phyloP scores from a whole-genome alignment of 2,113 vertebrate genomes.

The Oreotrochilus melanogaster region DNA sequence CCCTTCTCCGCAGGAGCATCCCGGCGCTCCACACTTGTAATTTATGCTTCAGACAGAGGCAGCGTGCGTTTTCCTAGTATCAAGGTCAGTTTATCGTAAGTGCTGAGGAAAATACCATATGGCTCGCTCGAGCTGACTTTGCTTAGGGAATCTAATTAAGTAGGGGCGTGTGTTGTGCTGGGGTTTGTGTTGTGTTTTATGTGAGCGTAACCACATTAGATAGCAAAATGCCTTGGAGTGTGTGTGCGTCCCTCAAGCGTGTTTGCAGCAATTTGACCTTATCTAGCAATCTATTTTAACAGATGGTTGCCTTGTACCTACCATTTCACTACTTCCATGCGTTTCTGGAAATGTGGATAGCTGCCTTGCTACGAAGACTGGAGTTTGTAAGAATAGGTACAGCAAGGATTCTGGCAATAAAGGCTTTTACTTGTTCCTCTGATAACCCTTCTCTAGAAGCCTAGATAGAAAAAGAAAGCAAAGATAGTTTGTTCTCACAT shows the following conservation, averaged over 20 bases:
- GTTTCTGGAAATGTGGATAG: not conserved
- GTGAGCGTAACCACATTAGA: not conserved
- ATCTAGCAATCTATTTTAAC: not conserved
- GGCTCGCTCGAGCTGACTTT: slow-evolving; percentile 17
- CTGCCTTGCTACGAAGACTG: not conserved
- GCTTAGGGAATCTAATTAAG: slow-evolving; percentile 17
- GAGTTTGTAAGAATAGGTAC: not conserved
- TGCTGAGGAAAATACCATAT: slow-evolving; percentile 59
- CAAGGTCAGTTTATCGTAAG: slow-evolving; percentile 64
- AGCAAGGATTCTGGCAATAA: not conserved
- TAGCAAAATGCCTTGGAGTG: not conserved
- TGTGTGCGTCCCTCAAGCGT: fast-evolving
- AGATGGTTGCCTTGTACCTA: not conserved
- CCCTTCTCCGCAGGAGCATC: not conserved
- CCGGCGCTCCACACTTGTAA: not conserved
- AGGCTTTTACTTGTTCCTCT: not conserved
- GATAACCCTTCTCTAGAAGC: not conserved
- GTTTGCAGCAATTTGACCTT: not conserved
- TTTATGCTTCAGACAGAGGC: not conserved
- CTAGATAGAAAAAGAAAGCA: not conserved
- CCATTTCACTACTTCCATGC: not conserved
- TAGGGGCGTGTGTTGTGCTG: not conserved
- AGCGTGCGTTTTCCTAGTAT: slow-evolving; percentile 13
- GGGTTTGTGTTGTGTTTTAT: not conserved
- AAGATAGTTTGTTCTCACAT: not conserved